Evolutionary conservation across 2,113 vertebrate genomes (phyloP).

Genomic region (Thermophis baileyi): DNA sequence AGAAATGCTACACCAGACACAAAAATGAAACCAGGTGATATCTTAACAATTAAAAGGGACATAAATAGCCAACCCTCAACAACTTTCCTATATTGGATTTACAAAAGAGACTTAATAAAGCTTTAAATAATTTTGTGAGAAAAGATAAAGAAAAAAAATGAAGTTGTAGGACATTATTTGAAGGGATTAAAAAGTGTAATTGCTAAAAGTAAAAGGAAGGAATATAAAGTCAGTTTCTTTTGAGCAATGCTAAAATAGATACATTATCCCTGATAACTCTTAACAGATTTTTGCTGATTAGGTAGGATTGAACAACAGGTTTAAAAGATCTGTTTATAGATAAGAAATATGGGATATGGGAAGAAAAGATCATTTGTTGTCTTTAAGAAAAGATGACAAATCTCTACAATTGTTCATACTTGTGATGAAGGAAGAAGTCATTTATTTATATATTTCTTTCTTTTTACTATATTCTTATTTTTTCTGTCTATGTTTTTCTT

Average conservation of each 20-base stretch:
- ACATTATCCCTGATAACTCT: not conserved
- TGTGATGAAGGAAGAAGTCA: not conserved
- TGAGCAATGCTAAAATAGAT: not conserved
- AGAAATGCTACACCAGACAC: not conserved
- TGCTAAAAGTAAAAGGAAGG: not conserved
- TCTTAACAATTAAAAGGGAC: not conserved
- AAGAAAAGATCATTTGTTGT: not conserved
- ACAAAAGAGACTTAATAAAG: not conserved
- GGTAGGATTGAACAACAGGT: not conserved
- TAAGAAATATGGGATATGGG: not conserved
- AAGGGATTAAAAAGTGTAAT: not conserved
- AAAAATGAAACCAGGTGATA: not conserved
- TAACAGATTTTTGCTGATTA: not conserved
- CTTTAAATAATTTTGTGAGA: not conserved
- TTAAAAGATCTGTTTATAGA: not conserved
- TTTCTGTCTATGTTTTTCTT: not conserved
- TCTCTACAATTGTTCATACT: not conserved
- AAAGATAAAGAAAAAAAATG: not conserved
- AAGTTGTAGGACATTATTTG: not conserved
- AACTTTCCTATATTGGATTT: not conserved
- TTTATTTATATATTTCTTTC: not conserved
- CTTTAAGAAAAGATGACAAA: not conserved
- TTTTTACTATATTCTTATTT: not conserved
- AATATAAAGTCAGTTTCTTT: not conserved
- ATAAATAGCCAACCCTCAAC: not conserved